phyloP scores from a whole-genome alignment of 2,888 invertebrate species.

The Parnassius glacialis region DNA sequence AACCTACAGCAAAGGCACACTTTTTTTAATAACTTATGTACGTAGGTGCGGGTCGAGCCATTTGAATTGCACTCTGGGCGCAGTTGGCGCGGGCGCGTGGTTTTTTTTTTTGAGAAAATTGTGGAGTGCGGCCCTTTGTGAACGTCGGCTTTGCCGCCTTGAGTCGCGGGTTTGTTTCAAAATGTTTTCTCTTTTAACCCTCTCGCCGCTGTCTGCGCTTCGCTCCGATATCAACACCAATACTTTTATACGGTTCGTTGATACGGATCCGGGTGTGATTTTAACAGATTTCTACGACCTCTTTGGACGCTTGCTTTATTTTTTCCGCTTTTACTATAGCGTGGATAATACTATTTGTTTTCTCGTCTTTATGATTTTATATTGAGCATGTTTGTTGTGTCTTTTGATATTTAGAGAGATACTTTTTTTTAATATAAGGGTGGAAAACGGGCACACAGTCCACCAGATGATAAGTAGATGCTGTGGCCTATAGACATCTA shows the following conservation, averaged over 20 bases:
- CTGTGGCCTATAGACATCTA: too few species aligned
- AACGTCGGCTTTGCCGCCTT: constrained; percentile 54
- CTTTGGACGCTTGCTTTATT: constrained; percentile 1
- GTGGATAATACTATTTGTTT: too few species aligned
- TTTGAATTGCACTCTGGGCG: constrained; percentile 52
- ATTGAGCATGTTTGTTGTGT: neutral
- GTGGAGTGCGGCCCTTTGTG: constrained; percentile 67
- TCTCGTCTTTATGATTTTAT: neutral
- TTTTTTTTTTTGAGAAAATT: constrained; percentile 68
- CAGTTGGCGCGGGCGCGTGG: constrained; percentile 55
- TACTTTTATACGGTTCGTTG: constrained; percentile 26
- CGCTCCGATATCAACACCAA: constrained; percentile 30
- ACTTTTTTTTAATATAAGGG: too few species aligned
- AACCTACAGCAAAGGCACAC: constrained; percentile 74
- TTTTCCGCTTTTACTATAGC: neutral
- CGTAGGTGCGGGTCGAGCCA: constrained; percentile 54
- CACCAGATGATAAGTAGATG: too few species aligned
- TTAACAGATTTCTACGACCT: neutral
- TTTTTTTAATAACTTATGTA: constrained; percentile 81
- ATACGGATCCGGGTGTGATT: neutral
- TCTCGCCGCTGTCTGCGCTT: constrained; percentile 29
- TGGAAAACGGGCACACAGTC: too few species aligned
- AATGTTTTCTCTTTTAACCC: constrained; percentile 38
- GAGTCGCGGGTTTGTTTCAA: constrained; percentile 49
- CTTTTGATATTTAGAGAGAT: too few species aligned